phyloP scores from a whole-genome alignment of 2,113 vertebrate species.

The Xenopus borealis region DNA sequence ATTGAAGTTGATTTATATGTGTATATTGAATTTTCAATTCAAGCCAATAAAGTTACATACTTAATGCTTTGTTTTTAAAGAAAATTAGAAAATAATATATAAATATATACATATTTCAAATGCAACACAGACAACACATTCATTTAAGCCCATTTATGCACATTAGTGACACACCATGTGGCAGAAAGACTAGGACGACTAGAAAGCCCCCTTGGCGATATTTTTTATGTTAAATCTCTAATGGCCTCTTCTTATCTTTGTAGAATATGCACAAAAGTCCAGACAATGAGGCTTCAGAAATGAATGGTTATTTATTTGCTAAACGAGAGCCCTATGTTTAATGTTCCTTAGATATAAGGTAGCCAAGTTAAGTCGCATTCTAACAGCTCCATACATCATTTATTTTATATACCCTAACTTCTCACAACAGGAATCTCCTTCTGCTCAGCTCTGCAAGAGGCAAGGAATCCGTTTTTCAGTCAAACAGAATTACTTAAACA shows the following conservation, averaged over 20 bases:
- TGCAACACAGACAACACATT: constrained; percentile 98
- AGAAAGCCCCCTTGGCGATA: constrained; percentile 97
- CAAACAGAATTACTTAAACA: constrained; percentile 65
- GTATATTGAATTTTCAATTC: constrained; percentile 81
- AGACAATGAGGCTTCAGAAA: constrained; percentile 88
- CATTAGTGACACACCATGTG: constrained; percentile 99
- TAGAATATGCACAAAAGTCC: constrained; percentile 99
- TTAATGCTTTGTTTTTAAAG: constrained; percentile 97
- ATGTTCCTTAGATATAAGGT: constrained; percentile 99
- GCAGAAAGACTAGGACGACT: constrained; percentile 90
- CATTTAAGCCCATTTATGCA: constrained; percentile 98
- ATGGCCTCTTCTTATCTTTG: constrained; percentile 92
- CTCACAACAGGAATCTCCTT: constrained; percentile 84
- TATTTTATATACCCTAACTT: constrained; percentile 99
- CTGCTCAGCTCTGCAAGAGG: constrained; percentile 67
- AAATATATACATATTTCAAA: constrained; percentile 99
- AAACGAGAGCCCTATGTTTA: constrained; percentile 99
- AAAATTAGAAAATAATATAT: constrained; percentile 99
- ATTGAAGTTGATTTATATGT: constrained; percentile 99
- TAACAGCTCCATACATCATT: constrained; percentile 99
- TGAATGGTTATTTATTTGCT: constrained; percentile 99
- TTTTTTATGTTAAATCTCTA: constrained; percentile 99
- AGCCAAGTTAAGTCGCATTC: constrained; percentile 90
- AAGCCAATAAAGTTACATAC: constrained; percentile 81
- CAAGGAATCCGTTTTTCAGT: constrained; percentile 60